phyloP scores from a whole-genome alignment of 1,140 invertebrate species.

The Thaumetopoea pityocampa region DNA sequence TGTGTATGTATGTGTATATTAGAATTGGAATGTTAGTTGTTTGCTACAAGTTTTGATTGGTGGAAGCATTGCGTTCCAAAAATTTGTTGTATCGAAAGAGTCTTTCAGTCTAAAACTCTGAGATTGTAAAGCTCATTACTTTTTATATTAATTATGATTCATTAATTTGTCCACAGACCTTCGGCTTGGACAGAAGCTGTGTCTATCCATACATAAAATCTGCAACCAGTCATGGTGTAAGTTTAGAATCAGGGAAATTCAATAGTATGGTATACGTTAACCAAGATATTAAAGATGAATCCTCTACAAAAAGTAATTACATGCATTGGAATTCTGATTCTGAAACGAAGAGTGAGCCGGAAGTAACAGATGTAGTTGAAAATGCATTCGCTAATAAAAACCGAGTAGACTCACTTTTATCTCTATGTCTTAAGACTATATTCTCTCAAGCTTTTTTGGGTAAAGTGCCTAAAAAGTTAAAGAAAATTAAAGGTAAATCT shows the following conservation, averaged over 20 bases:
- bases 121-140: slow-evolving; percentile 1
- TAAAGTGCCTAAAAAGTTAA: slow-evolving; percentile 40
- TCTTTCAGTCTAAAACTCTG: too few species aligned
- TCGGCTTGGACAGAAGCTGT: slow-evolving; percentile 34
- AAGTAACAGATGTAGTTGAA: slow-evolving; percentile 3
- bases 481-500: slow-evolving; percentile 37
- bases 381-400: slow-evolving; percentile 8
- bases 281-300: slow-evolving; percentile 28
- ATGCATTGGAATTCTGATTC: slow-evolving; percentile 50
- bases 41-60: too few species aligned
- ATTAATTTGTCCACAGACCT: slow-evolving; percentile 35
- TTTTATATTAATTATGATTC: slow-evolving; percentile 2
- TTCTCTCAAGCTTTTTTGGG: slow-evolving; percentile 41
- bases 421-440: slow-evolving; percentile 37
- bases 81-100: too few species aligned
- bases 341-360: slow-evolving; percentile 22
- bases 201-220: slow-evolving; percentile 40
- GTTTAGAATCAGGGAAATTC: slow-evolving; percentile 19
- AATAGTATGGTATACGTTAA: slow-evolving; percentile 47
- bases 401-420: slow-evolving; percentile 23
- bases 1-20: too few species aligned
- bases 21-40: too few species aligned
- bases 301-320: slow-evolving; percentile 29
- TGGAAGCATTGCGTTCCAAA: too few species aligned
- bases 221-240: slow-evolving; percentile 15